phyloP scores from a whole-genome alignment of 2,797 vertebrate species.

The Adelosebastes latens region DNA sequence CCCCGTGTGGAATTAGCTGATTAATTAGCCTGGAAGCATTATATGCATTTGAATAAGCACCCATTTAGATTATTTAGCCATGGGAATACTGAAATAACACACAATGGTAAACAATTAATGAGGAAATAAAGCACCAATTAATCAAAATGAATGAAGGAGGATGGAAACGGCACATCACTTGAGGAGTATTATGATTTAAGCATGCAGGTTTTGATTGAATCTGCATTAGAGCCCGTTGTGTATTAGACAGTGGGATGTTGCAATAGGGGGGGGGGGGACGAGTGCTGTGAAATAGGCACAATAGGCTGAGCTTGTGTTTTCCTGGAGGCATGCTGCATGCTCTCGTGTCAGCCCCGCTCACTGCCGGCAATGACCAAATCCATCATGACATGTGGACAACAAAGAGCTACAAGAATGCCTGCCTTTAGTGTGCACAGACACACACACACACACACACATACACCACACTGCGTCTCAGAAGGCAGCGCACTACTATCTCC shows the following conservation, averaged over 20 bases:
- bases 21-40: constrained; percentile 64
- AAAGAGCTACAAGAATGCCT: constrained; percentile 78
- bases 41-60: constrained; percentile 69
- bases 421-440: constrained; percentile 40
- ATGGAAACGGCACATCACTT: constrained; percentile 42
- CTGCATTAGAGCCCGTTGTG: constrained; percentile 34
- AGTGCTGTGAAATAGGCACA: constrained; percentile 68
- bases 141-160: constrained; percentile 56
- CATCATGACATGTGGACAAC: constrained; percentile 83
- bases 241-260: constrained; percentile 50
- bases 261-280: neutral
- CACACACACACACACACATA: constrained; percentile 33
- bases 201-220: constrained; percentile 64
- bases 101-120: constrained; percentile 67
- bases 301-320: constrained; percentile 77
- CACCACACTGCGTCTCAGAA: constrained; percentile 49
- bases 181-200: constrained; percentile 53
- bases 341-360: constrained; percentile 77
- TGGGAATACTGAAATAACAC: constrained; percentile 68
- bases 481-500: constrained; percentile 64
- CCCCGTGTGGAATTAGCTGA: constrained; percentile 64
- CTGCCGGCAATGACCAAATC: constrained; percentile 78
- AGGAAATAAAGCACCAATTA: constrained; percentile 61
- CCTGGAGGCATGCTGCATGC: constrained; percentile 75
- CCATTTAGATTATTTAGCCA: constrained; percentile 61